Evolutionary conservation across 2,113 vertebrate species (phyloP).

Genomic region (Scartelaos histophorus): DNA sequence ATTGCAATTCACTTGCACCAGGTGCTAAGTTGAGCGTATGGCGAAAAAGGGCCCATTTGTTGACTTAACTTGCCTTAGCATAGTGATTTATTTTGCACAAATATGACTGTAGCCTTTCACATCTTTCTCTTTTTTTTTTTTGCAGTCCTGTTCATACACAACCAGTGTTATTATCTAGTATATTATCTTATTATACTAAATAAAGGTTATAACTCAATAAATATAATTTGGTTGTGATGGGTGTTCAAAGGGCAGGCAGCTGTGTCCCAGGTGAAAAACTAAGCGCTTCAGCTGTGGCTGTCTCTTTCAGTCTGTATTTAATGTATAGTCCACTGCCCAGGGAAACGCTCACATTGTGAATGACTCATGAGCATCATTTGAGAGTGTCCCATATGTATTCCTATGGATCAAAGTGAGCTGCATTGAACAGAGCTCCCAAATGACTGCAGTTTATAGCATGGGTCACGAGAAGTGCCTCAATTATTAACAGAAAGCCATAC

Average conservation of each 20-base stretch:
- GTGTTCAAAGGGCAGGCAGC: conserved; percentile 4
- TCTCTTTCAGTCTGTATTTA: background rate
- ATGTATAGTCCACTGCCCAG: conserved; percentile 18
- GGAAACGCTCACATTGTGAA: conserved; percentile 34
- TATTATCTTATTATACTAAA: conserved; percentile 26
- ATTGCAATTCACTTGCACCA: too few relatives aligned
- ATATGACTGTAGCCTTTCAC: too few relatives aligned
- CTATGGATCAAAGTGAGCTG: conserved; percentile 9
- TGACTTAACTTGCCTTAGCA: too few relatives aligned
- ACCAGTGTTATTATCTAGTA: conserved; percentile 28
- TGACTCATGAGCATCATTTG: conserved; percentile 40
- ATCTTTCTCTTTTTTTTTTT: too few relatives aligned
- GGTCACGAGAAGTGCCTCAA: conserved; percentile 26
- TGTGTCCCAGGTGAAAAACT: conserved; percentile 35
- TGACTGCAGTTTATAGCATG: conserved; percentile 4
- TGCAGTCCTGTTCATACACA: conserved; percentile 24
- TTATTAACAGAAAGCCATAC: conserved; percentile 15
- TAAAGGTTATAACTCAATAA: conserved; percentile 12
- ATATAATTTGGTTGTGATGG: conserved; percentile 47
- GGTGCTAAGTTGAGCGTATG: too few relatives aligned
- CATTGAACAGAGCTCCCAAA: conserved; percentile 6
- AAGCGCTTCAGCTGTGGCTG: background rate
- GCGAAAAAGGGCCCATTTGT: too few relatives aligned
- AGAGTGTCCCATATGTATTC: conserved; percentile 5
- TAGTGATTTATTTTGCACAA: too few relatives aligned